Conservation (phyloP, 2,113 vertebrate genomes). For the Tupaia tana region DNA sequence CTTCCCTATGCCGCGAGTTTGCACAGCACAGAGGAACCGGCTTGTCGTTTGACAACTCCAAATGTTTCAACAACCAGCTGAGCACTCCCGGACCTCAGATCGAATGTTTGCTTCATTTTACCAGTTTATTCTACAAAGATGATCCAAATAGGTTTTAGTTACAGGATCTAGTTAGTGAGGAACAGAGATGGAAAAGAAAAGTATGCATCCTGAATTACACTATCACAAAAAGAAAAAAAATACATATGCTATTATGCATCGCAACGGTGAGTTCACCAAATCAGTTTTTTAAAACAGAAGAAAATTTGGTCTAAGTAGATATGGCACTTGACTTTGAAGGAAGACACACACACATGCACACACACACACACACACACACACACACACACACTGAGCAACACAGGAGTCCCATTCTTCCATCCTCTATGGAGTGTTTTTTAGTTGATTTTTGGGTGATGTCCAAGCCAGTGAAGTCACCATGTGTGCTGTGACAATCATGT, state of each 20-base stretch:
- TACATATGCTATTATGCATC: background rate
- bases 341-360: background rate
- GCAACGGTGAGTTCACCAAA: background rate
- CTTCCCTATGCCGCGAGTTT: background rate
- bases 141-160: no score
- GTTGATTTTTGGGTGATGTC: slow-evolving; percentile 60
- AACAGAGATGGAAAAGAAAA: background rate
- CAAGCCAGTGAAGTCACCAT: slow-evolving; percentile 28
- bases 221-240: background rate
- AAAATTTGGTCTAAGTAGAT: slow-evolving; percentile 37
- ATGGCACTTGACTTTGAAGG: slow-evolving; percentile 36
- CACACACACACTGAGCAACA: background rate
- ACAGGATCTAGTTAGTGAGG: background rate
- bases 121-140: background rate
- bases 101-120: background rate
- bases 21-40: background rate
- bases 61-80: background rate
- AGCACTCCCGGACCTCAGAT: background rate
- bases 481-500: slow-evolving; percentile 62
- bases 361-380: background rate
- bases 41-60: background rate
- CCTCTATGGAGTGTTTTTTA: background rate
- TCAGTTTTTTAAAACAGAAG: background rate
- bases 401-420: background rate
- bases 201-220: background rate